These are phyloP conservation scores for Callocephalon fimbriatum DNA, from an alignment of 2,113 vertebrate genomes.

Conservation along the genomic window DNA sequence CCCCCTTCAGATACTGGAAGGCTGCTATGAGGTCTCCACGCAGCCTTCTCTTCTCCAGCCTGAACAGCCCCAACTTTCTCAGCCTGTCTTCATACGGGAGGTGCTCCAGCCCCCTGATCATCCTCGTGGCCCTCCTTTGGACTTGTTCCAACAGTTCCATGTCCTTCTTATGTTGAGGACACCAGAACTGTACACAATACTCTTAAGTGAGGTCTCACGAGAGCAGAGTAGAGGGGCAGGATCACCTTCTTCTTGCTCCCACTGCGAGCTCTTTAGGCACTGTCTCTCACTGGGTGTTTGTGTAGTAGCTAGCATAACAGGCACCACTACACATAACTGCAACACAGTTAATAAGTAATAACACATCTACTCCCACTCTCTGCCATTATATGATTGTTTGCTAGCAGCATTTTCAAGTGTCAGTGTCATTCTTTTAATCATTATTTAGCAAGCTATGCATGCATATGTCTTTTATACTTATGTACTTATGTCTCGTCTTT, in stretches of 20 bases:
- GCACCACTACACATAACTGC: background rate
- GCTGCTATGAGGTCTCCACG: no score
- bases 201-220: no score
- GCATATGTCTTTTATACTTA: background rate
- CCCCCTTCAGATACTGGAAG: no score
- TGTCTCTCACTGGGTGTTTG: background rate
- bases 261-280: background rate
- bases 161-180: no score
- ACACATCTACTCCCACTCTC: background rate
- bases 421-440: background rate
- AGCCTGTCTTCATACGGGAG: no score
- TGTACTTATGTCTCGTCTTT: background rate
- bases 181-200: no score
- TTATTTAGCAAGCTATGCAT: background rate
- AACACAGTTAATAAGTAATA: background rate
- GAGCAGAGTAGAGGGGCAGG: no score
- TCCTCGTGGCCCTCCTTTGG: no score
- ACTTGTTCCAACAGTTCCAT: no score
- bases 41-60: no score
- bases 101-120: no score
- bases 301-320: background rate
- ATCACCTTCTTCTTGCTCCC: background rate
- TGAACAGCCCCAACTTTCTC: no score
- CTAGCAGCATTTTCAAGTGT: background rate
- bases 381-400: background rate